phyloP scores from a whole-genome alignment of 2,888 invertebrate species.

The Drosophila monieri region DNA sequence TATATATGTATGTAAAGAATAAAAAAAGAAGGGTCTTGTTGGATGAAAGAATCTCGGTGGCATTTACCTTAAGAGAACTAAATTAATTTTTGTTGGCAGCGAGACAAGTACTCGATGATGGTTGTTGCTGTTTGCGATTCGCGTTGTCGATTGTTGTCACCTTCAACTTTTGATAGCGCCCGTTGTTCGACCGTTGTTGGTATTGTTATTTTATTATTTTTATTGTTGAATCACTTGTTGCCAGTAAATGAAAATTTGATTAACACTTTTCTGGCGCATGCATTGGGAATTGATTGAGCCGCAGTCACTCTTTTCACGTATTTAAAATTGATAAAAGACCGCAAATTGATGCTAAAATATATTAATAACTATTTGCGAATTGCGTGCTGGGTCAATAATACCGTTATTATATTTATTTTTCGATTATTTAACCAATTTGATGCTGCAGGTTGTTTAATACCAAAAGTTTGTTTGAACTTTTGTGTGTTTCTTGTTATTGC shows the following conservation, averaged over 20 bases:
- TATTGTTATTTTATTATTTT: constrained; percentile 24
- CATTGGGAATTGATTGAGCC: constrained; percentile 43
- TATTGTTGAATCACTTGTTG: constrained; percentile 56
- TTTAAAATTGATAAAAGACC: constrained; percentile 32
- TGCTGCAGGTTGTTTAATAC: constrained; percentile 23
- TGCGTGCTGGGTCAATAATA: not conserved
- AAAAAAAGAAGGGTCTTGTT: constrained; percentile 1
- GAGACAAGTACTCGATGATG: constrained; percentile 33
- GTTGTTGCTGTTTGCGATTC: constrained; percentile 17
- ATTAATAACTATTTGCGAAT: constrained; percentile 8
- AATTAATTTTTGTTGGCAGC: constrained; percentile 40
- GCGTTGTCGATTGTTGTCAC: constrained; percentile 49
- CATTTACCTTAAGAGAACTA: constrained; percentile 41
- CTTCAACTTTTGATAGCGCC: constrained; percentile 56
- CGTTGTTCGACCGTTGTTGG: not conserved
- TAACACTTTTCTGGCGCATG: constrained; percentile 65
- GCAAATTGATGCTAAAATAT: constrained; percentile 32
- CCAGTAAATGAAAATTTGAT: constrained; percentile 63
- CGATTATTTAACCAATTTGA: constrained; percentile 50
- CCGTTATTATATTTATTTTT: constrained; percentile 23
- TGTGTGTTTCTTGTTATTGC: constrained; percentile 27
- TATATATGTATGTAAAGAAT: not conserved
- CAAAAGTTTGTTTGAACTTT: constrained; percentile 27
- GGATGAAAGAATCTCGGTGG: constrained; percentile 19
- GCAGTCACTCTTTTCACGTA: constrained; percentile 34